phyloP scores from a whole-genome alignment of 2,797 vertebrate species.

The Poeciliopsis infans region DNA sequence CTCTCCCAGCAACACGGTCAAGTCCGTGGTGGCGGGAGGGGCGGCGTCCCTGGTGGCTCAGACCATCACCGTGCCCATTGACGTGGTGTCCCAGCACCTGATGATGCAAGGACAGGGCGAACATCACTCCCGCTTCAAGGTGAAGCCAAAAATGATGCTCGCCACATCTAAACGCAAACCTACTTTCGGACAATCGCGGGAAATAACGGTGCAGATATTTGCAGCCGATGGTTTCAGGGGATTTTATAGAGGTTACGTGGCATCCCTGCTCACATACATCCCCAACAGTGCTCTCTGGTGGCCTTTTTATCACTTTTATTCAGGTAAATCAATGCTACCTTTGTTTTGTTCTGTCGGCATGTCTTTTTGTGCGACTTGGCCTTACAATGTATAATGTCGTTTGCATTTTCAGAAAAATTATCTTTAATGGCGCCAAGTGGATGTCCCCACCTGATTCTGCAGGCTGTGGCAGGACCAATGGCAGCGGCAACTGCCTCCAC shows the following conservation, averaged over 20 bases:
- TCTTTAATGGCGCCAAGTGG: constrained; percentile 89
- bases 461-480: constrained; percentile 92
- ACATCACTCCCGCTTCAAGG: constrained; percentile 88
- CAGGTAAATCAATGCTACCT: constrained; percentile 79
- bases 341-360: not conserved
- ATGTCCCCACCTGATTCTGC: constrained; percentile 94
- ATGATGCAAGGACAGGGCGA: constrained; percentile 96
- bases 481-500: constrained; percentile 94
- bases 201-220: constrained; percentile 93
- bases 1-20: constrained; percentile 88
- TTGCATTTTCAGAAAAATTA: constrained; percentile 86
- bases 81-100: constrained; percentile 94
- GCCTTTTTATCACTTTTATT: constrained; percentile 98
- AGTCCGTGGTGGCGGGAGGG: constrained; percentile 93
- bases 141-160: constrained; percentile 74
- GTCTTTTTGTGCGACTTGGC: not conserved
- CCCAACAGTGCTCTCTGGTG: constrained; percentile 98
- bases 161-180: constrained; percentile 57
- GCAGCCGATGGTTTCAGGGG: constrained; percentile 88
- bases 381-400: constrained; percentile 11
- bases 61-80: constrained; percentile 97
- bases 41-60: constrained; percentile 95
- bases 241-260: constrained; percentile 96
- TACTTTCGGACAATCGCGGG: constrained; percentile 89
- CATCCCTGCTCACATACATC: constrained; percentile 96